Conservation (phyloP, 2,113 vertebrate genomes). For the Pantherophis guttatus region DNA sequence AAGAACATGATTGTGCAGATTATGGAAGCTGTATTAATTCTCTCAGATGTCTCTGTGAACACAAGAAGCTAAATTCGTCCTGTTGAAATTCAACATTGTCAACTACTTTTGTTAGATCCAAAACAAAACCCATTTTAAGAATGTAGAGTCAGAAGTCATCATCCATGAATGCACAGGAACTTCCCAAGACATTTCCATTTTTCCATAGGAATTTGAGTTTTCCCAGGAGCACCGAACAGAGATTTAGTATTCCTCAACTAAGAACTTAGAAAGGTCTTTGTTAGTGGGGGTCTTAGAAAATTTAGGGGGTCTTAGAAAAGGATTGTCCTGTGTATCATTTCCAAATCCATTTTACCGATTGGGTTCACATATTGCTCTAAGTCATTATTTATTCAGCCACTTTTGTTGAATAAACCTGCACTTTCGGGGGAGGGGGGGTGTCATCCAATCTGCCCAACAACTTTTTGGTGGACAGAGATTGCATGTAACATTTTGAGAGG, state of each 20-base stretch:
- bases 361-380: neutral
- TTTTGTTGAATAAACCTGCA: neutral
- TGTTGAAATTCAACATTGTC: slow-evolving; percentile 5
- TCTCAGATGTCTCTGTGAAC: neutral
- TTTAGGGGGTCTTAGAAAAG: neutral
- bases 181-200: neutral
- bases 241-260: neutral
- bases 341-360: neutral
- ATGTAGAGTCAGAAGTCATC: neutral
- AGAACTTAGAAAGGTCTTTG: too few species aligned
- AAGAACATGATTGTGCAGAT: slow-evolving; percentile 29
- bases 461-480: neutral
- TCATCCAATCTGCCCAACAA: neutral
- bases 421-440: neutral
- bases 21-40: neutral
- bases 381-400: neutral
- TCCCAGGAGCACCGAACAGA: neutral
- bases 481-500: neutral
- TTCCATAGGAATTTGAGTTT: neutral
- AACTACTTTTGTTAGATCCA: neutral
- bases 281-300: neutral
- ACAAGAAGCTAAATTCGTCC: slow-evolving; percentile 1
- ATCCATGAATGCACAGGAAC: neutral
- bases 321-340: neutral
- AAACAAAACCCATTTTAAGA: neutral